Evolutionary conservation across 1,140 invertebrate genomes (phyloP), one percentile per base, ranked within the genome.

Genomic region (Zophobas atratus): DNA sequence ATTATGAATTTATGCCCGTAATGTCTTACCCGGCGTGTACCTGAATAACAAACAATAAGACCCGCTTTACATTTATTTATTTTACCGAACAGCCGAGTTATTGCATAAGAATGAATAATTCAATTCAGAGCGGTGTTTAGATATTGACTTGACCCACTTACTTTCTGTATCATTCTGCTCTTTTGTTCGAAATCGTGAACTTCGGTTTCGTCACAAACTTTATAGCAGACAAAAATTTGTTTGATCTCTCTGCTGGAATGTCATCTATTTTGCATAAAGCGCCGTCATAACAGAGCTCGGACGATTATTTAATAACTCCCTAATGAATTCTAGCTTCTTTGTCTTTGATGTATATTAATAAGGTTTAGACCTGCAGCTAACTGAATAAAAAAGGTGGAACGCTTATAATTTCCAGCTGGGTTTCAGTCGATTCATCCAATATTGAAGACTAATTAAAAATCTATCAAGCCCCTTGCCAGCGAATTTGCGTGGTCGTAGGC

Each of bases 401-500:
- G 20, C 1, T 35, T 57, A 35, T 57, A 4, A 57, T 34, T 57
- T 63, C 39, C 57, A 1, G 36, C 36, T 4, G 35, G 38, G 39
- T 41, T 63, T 38, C 35, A 1, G 5, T 43, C 3, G n/a, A 33
- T 43, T 2, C 57, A 41, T 41, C 43, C 3, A 67, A 33, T 67
- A 73, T 73, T 73, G 48, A 73, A 55, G 70, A 73, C 48, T 48
- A 73, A 73, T 73, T 73, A 73, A 73, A 73, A 46, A 73, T 20
- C 70, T 49, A 73, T 71, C 67, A 73, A 73, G 53, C 36, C 70
- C 8, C 6, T 48, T 71, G 67, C 67, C 67, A 71, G 33, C n/a
- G n/a, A 36, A 63, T 39, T 60, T 60, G 33, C 63, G 36, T 51
- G 49, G 49, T 20, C 49, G 49, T 51, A n/a, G 49, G 6, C 49